Base-by-base conservation (phyloP, 35 echinoderm and acorn worm genomes). In the Heliocidaris tuberculata region DNA sequence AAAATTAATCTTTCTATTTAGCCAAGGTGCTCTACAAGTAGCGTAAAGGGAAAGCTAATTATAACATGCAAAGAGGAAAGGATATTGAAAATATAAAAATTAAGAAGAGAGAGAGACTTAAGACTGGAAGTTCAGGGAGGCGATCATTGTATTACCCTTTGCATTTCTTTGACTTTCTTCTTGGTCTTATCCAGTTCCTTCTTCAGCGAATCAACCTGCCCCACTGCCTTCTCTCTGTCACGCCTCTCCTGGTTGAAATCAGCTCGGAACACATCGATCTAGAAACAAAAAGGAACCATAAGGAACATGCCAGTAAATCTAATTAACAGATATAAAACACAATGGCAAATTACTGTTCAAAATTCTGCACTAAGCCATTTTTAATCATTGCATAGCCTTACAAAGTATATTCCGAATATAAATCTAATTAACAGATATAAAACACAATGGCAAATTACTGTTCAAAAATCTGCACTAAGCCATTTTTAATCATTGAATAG, bases 171-270 rank as follows among this genome's bases (percentile, higher is more conserved):
- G 50, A 95, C 21, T 29, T 61, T 50, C 32, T 65, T 95, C 59
- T 95, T 95, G 50, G 94, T 90, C 48, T 90, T 88, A 8, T 65
- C 54, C 50, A 96, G 59, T 48, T 96, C 95, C 91, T 96, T 94
- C 59, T 96, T 94, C 50, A 91, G 15, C 12, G 85, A 94, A 94
- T 96, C 95, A 12, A 96, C 85, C 32, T 96, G 93, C 13, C 95
- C 95, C 85, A 96, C 94, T 6, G 94, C 87, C 24, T 93, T 85
- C 85, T 96, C 93, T 27, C 95, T 50, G 48, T 96, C 95, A 13
- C 54, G 93, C 30, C 95, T 94, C 48, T 96, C 95, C 13, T 96
- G 93, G 31, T 65, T 21, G 59, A 96, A 96, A 90, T 96, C 95
- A 21, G 85, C 52, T 21, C 86, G 95, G 92, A 88, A 96, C 54